Percentiles rank a stretch among this genome's conserved stretches.
phyloP scores from a whole-genome alignment of 2,888 invertebrate species.

The Pycnomerus fuliginosus region DNA sequence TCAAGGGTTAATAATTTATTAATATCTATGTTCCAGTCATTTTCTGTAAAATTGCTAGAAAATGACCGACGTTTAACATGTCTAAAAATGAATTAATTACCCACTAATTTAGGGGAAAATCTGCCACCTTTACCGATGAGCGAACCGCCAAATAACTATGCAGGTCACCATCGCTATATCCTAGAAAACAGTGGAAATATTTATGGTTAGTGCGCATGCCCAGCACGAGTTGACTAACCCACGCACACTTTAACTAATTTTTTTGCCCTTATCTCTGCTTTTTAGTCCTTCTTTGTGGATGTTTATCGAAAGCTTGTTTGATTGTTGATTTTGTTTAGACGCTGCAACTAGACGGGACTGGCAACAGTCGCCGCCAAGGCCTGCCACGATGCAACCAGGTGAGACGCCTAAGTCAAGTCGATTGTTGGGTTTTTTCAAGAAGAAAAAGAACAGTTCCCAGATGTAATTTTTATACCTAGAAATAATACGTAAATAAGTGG shows the following conservation, averaged over 20 bases:
- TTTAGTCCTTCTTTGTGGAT: constrained; percentile 5
- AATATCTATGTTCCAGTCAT: too few relatives aligned
- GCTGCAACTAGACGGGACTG: constrained; percentile 16
- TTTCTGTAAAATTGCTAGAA: too few relatives aligned
- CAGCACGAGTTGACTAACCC: constrained; percentile 23
- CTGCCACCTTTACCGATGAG: constrained; percentile 62
- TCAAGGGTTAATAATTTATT: too few relatives aligned
- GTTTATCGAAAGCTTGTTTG: too few relatives aligned
- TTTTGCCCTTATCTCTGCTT: too few relatives aligned
- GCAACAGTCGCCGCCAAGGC: constrained; percentile 30
- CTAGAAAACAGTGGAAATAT: constrained; percentile 46
- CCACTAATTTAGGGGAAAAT: constrained; percentile 54
- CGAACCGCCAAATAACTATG: constrained; percentile 55
- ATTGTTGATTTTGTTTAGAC: too few relatives aligned
- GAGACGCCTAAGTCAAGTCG: constrained; percentile 62
- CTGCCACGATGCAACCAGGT: constrained; percentile 41
- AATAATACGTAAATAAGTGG: too few relatives aligned
- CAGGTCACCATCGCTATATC: constrained; percentile 41
- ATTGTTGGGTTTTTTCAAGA: constrained; percentile 59
- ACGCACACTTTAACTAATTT: constrained; percentile 23
- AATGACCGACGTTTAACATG: too few relatives aligned
- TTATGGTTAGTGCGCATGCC: constrained; percentile 48
- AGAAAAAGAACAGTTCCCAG: constrained; percentile 59
- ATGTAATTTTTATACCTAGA: too few relatives aligned
- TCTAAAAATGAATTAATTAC: too few relatives aligned